phyloP scores from a whole-genome alignment of 2,888 invertebrate genomes.

The Odontothrips loti region DNA sequence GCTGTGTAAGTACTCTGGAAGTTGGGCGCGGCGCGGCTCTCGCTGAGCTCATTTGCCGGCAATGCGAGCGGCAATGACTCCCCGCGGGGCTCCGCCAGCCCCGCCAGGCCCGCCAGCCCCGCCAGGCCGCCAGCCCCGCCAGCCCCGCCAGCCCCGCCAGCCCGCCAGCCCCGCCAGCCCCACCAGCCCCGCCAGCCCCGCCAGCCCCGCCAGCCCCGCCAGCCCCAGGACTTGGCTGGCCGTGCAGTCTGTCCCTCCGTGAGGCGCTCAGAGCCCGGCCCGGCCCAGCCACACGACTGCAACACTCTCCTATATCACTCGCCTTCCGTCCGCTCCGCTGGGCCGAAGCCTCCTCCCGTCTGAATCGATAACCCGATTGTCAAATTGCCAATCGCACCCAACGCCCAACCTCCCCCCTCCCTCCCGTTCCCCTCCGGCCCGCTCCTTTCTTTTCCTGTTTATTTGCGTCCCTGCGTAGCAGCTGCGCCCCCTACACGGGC shows the following conservation, averaged over 20 bases:
- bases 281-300: too few relatives aligned
- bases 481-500: background rate
- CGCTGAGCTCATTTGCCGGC: too few relatives aligned
- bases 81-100: too few relatives aligned
- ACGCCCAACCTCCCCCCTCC: background rate
- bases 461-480: background rate
- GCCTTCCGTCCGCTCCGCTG: background rate
- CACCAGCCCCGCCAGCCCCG: too few relatives aligned
- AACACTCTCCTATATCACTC: background rate
- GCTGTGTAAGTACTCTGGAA: too few relatives aligned
- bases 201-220: background rate
- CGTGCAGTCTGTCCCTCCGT: background rate
- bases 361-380: background rate
- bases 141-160: too few relatives aligned
- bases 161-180: too few relatives aligned
- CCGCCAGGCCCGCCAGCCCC: too few relatives aligned
- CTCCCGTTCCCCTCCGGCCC: background rate
- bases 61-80: too few relatives aligned
- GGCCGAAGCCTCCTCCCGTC: background rate
- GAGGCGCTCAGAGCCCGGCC: background rate
- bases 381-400: background rate
- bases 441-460: background rate
- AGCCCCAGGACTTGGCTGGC: too few relatives aligned
- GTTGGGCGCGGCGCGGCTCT: too few relatives aligned
- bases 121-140: too few relatives aligned